phyloP scores from a whole-genome alignment of 2,888 invertebrate species.

The Ochlodes sylvanus region DNA sequence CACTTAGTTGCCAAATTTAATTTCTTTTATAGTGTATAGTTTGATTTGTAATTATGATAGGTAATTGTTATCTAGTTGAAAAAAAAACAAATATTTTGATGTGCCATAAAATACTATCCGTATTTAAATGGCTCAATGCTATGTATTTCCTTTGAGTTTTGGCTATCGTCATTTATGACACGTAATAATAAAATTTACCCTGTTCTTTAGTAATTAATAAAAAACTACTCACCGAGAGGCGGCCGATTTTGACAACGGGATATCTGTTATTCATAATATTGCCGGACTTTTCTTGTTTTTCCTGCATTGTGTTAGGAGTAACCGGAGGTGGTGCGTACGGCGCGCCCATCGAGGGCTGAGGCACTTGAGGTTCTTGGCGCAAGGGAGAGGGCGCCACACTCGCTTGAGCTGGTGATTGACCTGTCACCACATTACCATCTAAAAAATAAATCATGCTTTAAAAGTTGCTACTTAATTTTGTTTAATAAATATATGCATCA shows the following conservation, averaged over 20 bases:
- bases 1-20: too few relatives aligned
- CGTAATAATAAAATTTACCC: too few relatives aligned
- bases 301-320: constrained; percentile 53
- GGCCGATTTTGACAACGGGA: constrained; percentile 80
- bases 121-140: too few relatives aligned
- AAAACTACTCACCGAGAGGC: constrained; percentile 71
- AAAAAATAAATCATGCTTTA: constrained; percentile 39
- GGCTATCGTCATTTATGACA: too few relatives aligned
- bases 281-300: constrained; percentile 69
- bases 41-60: too few relatives aligned
- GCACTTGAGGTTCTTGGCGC: constrained; percentile 80
- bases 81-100: too few relatives aligned
- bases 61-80: too few relatives aligned
- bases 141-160: too few relatives aligned
- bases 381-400: constrained; percentile 85
- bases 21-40: too few relatives aligned
- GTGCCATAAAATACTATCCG: too few relatives aligned
- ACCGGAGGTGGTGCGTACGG: constrained; percentile 64
- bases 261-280: constrained; percentile 67
- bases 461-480: too few relatives aligned
- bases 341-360: constrained; percentile 78
- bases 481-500: too few relatives aligned
- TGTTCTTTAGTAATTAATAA: background rate
- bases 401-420: constrained; percentile 87
- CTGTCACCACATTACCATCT: constrained; percentile 78